Percentiles rank a stretch among this genome's conserved stretches.
Conservation (phyloP, 2,113 vertebrate species). For the Nematolebias whitei region DNA sequence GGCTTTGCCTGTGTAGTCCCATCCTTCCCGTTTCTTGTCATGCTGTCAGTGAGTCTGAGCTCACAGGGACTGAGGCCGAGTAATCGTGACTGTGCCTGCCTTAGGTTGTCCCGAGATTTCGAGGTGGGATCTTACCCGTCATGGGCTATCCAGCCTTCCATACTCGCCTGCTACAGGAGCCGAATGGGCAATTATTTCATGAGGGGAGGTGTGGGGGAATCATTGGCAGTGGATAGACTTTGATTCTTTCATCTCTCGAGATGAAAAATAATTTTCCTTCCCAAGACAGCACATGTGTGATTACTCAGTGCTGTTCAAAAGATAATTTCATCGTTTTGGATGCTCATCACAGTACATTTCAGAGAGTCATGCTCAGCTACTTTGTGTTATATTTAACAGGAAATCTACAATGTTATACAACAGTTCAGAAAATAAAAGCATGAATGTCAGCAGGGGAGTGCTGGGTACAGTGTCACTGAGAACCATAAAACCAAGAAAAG, state of each 20-base stretch:
- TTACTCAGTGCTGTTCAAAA: slow-evolving; percentile 44
- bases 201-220: slow-evolving; percentile 51
- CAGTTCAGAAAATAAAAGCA: slow-evolving; percentile 26
- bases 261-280: slow-evolving; percentile 30
- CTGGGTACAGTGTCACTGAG: slow-evolving; percentile 56
- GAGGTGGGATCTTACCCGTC: slow-evolving; percentile 93
- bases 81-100: slow-evolving; percentile 92
- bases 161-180: slow-evolving; percentile 74
- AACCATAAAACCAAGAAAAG: slow-evolving; percentile 19
- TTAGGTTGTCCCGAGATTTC: slow-evolving; percentile 88
- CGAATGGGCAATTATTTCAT: slow-evolving; percentile 46
- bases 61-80: slow-evolving; percentile 71
- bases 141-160: slow-evolving; percentile 92
- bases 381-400: neutral
- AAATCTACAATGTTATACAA: slow-evolving; percentile 18
- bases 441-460: slow-evolving; percentile 51
- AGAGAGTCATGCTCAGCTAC: neutral
- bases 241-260: slow-evolving; percentile 48
- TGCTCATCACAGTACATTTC: slow-evolving; percentile 11
- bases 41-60: slow-evolving; percentile 32
- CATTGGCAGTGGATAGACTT: slow-evolving; percentile 42
- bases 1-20: slow-evolving; percentile 60
- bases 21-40: slow-evolving; percentile 54
- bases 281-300: slow-evolving; percentile 29
- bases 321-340: slow-evolving; percentile 2